phyloP scores from a whole-genome alignment of 1,140 invertebrate genomes.

The Caenorhabditis elegans region WBcel235 BX284604.4:5508501-5509000 shows the following conservation, averaged over 20 bases:
- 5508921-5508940: not conserved
- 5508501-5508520: too few species aligned
- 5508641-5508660: not conserved
- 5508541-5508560: too few species aligned
- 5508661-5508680: too few species aligned
- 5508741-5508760: slow-evolving; percentile 41
- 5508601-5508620: not conserved
- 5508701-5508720: slow-evolving; percentile 59
- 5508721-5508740: slow-evolving; percentile 56
- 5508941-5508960: not conserved
- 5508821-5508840: slow-evolving; percentile 67
- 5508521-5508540: too few species aligned
- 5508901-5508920: slow-evolving; percentile 41
- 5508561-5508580: too few species aligned
- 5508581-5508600: too few species aligned
- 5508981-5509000: not conserved
- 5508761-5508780: slow-evolving; percentile 61
- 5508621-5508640: not conserved
- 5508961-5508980: too few species aligned
- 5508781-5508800: slow-evolving; percentile 53
- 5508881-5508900: slow-evolving; percentile 52
- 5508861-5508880: slow-evolving; percentile 56
- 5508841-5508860: slow-evolving; percentile 56
- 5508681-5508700: slow-evolving; percentile 46
- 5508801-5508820: slow-evolving; percentile 51